Base-by-base conservation (phyloP, 2,888 invertebrate species). In the Erannis defoliaria region DNA sequence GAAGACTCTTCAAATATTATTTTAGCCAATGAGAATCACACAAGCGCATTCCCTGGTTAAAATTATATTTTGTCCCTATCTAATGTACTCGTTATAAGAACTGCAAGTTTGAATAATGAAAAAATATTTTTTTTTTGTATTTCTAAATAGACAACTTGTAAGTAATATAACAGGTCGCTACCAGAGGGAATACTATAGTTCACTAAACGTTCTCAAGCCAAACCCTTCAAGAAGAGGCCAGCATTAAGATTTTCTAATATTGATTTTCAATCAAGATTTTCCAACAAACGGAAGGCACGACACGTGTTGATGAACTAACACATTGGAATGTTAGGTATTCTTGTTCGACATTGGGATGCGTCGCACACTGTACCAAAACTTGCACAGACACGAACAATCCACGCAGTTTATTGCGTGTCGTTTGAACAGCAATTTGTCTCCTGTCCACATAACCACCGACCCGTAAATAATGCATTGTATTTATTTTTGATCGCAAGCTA, bases 391-490 rank as follows among this genome's bases (percentile, higher is more conserved):
- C 12, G 16, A 48, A 31, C 48, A 31, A 48, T 38, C 14, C 45
- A 38, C 26, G 31, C 35, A 59, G 38, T 45, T 43, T 59, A 59
- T 49, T 42, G 35, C 29, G 19, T n/a, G 23, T 12, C n/a, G 37
- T 43, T 33, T 40, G 40, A 49, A 33, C 54, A 18, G 60, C 16
- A 5, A 62, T 62, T 48, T 55, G 29, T 46, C 38, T 50, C 40
- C 45, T 33, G 56, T 18, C 48, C 35, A 38, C 37, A 54, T 46
- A 55, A 49, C 57, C 43, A 35, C 12, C n/a, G 18, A 58, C 42
- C 54, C 23, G 51, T 60, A 57, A 67, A 46, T 65, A 62, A 68
- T 64, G 51, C 51, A 66, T 55, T 59, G 40, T 59, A 49, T 66
- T 62, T 62, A 62, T 63, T 65, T 62, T 55, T 49, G 35, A 60